A percentile compares a stretch with the other conserved stretches of the same genome.
Conservation (phyloP, 2,888 invertebrate species). For the Lucinisca nassula region DNA sequence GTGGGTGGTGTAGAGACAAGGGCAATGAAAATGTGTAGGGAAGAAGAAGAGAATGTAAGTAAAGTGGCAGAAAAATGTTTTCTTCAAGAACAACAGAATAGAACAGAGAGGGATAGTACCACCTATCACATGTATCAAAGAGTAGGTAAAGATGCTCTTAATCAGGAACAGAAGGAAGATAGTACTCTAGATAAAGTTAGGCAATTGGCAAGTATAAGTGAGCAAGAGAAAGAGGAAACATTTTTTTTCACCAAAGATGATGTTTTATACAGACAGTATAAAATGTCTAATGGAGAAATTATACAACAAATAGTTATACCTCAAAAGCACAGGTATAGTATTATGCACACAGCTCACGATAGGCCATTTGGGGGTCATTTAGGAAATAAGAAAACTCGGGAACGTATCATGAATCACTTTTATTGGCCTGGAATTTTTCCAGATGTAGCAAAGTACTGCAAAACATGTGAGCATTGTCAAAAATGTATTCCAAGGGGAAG, state of each 20-base stretch:
- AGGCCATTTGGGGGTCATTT: slow-evolving; percentile 1
- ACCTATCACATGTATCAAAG: too few species aligned
- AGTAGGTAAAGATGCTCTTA: too few species aligned
- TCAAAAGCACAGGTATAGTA: neutral
- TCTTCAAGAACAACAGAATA: too few species aligned
- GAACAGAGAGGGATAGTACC: too few species aligned
- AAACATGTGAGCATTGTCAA: neutral
- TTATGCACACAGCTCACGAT: neutral
- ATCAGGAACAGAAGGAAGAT: neutral
- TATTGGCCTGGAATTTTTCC: slow-evolving; percentile 13
- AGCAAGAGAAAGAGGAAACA: neutral
- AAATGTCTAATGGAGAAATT: neutral
- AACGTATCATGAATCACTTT: slow-evolving; percentile 9
- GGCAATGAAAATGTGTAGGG: too few species aligned
- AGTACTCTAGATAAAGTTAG: neutral
- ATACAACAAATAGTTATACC: neutral
- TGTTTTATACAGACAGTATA: neutral
- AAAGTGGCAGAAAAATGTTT: too few species aligned
- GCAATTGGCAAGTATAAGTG: neutral
- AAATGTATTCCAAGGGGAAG: neutral
- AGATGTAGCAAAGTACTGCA: slow-evolving; percentile 4
- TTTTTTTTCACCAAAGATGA: neutral
- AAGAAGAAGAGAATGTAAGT: too few species aligned
- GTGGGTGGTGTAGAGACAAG: too few species aligned
- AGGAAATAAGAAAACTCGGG: neutral